These are phyloP conservation scores for Megalurothrips usitatus DNA, from an alignment of 2,888 invertebrate species.

Conservation along the genomic window DNA sequence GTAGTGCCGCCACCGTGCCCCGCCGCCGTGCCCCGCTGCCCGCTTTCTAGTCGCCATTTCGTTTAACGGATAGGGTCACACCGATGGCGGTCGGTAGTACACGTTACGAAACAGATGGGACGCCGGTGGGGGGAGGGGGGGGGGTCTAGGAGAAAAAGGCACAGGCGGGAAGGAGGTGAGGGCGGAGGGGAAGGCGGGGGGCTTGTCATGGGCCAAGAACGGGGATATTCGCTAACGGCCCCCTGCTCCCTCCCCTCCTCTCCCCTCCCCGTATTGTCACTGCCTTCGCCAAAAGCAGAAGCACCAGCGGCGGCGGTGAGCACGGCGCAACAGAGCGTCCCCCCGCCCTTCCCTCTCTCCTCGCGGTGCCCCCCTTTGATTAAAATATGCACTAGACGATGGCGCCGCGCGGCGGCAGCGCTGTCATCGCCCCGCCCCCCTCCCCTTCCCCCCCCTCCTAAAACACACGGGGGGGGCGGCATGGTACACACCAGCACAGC, in stretches of 20 bases:
- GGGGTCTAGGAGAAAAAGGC: too few species aligned
- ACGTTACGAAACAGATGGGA: neutral
- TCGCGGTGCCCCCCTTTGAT: neutral
- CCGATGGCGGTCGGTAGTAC: neutral
- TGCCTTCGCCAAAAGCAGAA: neutral
- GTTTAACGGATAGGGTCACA: neutral
- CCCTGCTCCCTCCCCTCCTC: too few species aligned
- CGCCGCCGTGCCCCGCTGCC: neutral
- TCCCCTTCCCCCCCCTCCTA: too few species aligned
- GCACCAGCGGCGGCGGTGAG: neutral
- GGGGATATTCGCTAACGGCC: too few species aligned
- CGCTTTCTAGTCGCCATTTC: slow-evolving; percentile 11
- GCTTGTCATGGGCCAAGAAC: too few species aligned
- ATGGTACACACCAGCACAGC: too few species aligned
- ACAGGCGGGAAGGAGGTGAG: too few species aligned
- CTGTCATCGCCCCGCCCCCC: too few species aligned
- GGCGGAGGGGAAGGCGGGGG: too few species aligned
- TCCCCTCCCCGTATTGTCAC: neutral
- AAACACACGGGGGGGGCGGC: too few species aligned
- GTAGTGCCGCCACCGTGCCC: neutral
- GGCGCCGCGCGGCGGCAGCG: too few species aligned
- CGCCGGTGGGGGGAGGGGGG: neutral
- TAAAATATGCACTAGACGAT: slow-evolving; percentile 6
- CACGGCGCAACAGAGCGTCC: too few species aligned
- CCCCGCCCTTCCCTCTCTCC: neutral